A percentile compares a stretch with the other conserved stretches of the same genome.
Conservation (phyloP, 1,140 invertebrate genomes). For the Sipha flava region DNA sequence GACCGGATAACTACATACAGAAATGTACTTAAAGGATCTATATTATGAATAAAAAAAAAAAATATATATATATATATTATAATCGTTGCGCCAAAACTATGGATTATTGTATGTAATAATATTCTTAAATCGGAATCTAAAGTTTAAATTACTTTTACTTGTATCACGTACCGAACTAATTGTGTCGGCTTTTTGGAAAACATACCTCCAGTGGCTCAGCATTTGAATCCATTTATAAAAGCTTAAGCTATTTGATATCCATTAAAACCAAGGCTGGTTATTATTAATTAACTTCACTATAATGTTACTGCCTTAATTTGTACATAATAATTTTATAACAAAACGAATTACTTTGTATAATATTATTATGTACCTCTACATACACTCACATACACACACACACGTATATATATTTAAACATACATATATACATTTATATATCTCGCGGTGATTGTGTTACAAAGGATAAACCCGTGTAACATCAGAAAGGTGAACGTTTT, state of each 20-base stretch:
- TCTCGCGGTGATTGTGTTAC: background rate
- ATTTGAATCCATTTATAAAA: background rate
- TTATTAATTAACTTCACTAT: no score
- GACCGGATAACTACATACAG: background rate
- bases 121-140: no score
- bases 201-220: background rate
- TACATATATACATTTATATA: background rate
- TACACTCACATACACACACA: no score
- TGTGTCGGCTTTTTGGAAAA: background rate
- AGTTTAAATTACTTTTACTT: background rate
- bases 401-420: background rate
- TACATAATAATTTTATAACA: background rate
- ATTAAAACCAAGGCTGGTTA: no score
- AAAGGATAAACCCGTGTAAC: slow-evolving; percentile 17
- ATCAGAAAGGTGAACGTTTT: slow-evolving; percentile 11
- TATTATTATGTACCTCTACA: no score
- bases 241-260: background rate
- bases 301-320: background rate
- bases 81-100: no score
- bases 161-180: background rate
- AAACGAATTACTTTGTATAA: no score
- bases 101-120: no score
- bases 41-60: no score
- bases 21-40: slow-evolving; percentile 2
- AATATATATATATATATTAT: no score